Conservation (phyloP, 2,888 invertebrate species). For the Yponomeuta malinellus region DNA sequence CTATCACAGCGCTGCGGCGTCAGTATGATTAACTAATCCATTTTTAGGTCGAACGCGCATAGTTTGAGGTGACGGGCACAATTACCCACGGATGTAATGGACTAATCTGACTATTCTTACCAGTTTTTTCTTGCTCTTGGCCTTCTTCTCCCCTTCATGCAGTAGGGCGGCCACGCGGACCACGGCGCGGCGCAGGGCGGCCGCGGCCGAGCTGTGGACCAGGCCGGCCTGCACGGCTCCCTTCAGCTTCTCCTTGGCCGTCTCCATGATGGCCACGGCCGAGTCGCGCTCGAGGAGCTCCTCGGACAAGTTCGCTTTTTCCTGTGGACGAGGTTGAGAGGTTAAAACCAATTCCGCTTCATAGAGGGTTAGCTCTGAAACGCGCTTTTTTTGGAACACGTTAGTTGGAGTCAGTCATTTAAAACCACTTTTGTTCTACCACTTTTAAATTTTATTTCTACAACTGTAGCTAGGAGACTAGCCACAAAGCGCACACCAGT, state of each 20-base stretch:
- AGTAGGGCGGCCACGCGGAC: slow-evolving; percentile 85
- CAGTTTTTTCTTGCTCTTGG: slow-evolving; percentile 22
- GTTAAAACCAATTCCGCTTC: background rate
- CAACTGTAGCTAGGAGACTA: too few species aligned
- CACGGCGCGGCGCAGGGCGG: slow-evolving; percentile 83
- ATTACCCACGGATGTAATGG: background rate
- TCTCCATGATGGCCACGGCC: slow-evolving; percentile 86
- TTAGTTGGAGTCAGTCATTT: too few species aligned
- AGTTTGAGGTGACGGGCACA: too few species aligned
- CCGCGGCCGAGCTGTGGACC: slow-evolving; percentile 75
- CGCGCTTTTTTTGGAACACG: too few species aligned
- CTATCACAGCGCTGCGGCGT: too few species aligned
- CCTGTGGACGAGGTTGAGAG: slow-evolving; percentile 29
- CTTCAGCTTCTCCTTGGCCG: slow-evolving; percentile 89
- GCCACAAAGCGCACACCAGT: background rate
- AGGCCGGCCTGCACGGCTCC: slow-evolving; percentile 84
- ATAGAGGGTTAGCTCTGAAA: too few species aligned
- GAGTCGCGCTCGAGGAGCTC: slow-evolving; percentile 82
- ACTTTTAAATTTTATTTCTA: too few species aligned
- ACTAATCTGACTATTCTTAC: background rate
- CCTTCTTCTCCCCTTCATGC: slow-evolving; percentile 76
- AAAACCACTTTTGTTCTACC: too few species aligned
- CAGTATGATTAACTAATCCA: too few species aligned
- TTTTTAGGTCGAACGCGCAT: too few species aligned
- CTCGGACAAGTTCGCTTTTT: slow-evolving; percentile 83